Base-by-base conservation (phyloP, 2,113 vertebrate genomes). In the Myxocyprinus asiaticus region DNA sequence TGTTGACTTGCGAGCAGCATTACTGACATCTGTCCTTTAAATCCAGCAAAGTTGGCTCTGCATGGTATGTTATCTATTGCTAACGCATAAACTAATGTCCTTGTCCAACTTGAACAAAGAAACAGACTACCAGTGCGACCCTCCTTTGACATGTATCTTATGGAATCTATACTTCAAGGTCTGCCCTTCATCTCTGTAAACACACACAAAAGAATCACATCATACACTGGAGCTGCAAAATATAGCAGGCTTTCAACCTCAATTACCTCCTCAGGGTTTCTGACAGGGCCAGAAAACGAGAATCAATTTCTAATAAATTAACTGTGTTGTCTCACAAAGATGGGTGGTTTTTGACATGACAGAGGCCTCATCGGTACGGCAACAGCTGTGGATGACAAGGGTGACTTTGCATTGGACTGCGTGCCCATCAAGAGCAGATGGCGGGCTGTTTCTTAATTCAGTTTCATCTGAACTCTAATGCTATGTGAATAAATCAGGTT, bases 381-480 rank as follows among this genome's bases (percentile, higher is more conserved):
- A 79, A 80, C 92, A 93, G 87, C 89, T 90, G 90, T 81, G 70
- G 85, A 66, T 88, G 92, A 90, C 86, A 87, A 84, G 82, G 82
- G 67, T 79, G 82, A 84, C 85, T 72, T 80, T 65, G 80, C 80
- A 62, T 83, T 71, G 68, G 79, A 86, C 80, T 74, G 81, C 68
- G 59, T 74, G 71, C 73, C 73, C 74, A 64, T 82, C 83, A 81
- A 79, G 77, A 77, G 65, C 79, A 84, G 72, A 76, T 62, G 73
- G 72, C 55, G 82, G 47, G 22, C 22, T 7, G 61, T 7, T 62
- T 22, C 59, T 65, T 64, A 45, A 11, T 51, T 62, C n/a, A 15
- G 44, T 47, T 75, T 45, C 22, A 70, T 62, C 43, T 69, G 48
- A 55, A 58, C 43, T 47, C 7, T 9, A 12, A 59, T 10, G 59